A percentile compares a stretch with the other conserved stretches of the same genome.
Conservation (phyloP, 1,140 invertebrate genomes). For the Nylanderia fulva region DNA sequence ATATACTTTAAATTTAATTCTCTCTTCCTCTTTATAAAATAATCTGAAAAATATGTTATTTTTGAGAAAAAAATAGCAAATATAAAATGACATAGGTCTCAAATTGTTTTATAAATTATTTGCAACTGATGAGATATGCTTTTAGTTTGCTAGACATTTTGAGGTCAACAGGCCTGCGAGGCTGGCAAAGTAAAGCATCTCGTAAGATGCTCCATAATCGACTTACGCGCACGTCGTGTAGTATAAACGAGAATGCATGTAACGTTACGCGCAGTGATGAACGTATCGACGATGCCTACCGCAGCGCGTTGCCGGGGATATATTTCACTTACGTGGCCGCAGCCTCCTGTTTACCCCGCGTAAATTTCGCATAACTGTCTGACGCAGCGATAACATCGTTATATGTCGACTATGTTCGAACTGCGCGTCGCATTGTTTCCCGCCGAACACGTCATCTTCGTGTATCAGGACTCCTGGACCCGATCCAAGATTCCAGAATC, state of each 20-base stretch:
- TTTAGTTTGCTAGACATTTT: neutral
- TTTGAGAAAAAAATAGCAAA: too few species aligned
- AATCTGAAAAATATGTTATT: too few species aligned
- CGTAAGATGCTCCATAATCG: constrained; percentile 24
- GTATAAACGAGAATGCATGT: constrained; percentile 46
- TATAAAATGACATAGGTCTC: too few species aligned
- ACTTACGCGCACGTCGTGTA: constrained; percentile 28
- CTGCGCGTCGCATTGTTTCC: constrained; percentile 52
- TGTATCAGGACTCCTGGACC: constrained; percentile 46
- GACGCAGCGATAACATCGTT: constrained; percentile 81
- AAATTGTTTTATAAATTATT: too few species aligned
- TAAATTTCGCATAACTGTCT: constrained; percentile 82
- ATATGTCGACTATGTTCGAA: constrained; percentile 75
- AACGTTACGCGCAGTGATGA: constrained; percentile 33
- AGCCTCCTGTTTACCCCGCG: constrained; percentile 77
- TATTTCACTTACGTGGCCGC: constrained; percentile 80
- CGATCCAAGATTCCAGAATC: constrained; percentile 1
- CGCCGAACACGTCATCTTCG: constrained; percentile 57
- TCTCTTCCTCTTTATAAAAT: too few species aligned
- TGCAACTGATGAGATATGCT: too few species aligned
- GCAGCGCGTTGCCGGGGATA: constrained; percentile 69
- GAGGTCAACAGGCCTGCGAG: neutral
- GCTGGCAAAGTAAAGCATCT: neutral
- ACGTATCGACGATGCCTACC: constrained; percentile 36
- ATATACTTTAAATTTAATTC: too few species aligned